These are phyloP conservation scores for Clistopyga incitator DNA, from an alignment of 2,888 invertebrate species.

Conservation along the genomic window DNA sequence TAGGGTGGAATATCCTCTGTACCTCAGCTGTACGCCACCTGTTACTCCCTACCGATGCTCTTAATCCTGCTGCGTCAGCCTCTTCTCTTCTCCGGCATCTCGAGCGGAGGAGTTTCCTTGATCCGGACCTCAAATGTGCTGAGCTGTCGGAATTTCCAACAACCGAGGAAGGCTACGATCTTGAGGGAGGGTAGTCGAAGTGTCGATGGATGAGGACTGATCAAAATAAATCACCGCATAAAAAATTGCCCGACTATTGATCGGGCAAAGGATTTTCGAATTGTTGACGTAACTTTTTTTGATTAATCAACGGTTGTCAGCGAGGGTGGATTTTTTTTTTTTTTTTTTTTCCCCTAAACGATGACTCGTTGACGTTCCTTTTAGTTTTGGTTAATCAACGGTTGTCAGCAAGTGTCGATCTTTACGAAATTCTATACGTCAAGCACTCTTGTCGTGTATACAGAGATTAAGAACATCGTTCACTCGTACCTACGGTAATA, in stretches of 20 bases:
- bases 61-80: conserved; percentile 71
- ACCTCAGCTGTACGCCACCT: conserved; percentile 72
- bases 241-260: background rate
- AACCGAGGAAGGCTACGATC: background rate
- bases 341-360: too few species aligned
- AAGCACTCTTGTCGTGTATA: conserved; percentile 1
- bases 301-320: background rate
- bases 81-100: conserved; percentile 49
- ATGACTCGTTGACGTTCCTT: background rate
- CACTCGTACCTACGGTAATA: background rate
- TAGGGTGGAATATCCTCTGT: conserved; percentile 6
- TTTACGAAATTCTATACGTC: background rate
- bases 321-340: too few species aligned
- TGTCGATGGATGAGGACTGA: background rate
- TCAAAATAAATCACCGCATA: background rate
- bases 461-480: background rate
- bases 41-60: conserved; percentile 72
- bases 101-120: conserved; percentile 28
- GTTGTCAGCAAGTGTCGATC: background rate
- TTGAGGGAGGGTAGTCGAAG: background rate
- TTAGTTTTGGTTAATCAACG: background rate
- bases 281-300: background rate
- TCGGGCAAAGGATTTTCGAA: background rate
- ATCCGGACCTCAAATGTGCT: background rate
- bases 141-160: background rate